Evolutionary conservation across 2,797 vertebrate species (phyloP).

Genomic region (Crax fasciolata): DNA sequence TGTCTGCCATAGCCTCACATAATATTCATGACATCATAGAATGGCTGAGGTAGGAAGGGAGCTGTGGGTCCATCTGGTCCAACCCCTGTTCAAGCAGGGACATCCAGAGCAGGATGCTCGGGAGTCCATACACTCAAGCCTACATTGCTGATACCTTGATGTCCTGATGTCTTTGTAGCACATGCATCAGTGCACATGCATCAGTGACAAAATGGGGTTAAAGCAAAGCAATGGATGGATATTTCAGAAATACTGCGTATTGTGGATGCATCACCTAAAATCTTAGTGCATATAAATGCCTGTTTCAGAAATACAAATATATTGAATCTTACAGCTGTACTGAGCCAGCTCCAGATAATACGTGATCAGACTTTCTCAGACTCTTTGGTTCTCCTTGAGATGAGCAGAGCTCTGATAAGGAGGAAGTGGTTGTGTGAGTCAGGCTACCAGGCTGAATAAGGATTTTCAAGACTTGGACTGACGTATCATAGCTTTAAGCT

Average conservation of each 20-base stretch:
- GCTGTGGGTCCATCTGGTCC: background rate
- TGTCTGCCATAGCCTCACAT: background rate
- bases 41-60: background rate
- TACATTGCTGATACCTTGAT: background rate
- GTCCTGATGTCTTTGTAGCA: background rate
- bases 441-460: background rate
- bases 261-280: background rate
- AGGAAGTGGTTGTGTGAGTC: background rate
- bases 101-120: background rate
- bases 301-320: background rate
- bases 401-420: background rate
- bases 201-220: background rate
- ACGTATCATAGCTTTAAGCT: background rate
- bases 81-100: background rate
- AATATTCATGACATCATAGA: background rate
- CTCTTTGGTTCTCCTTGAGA: background rate
- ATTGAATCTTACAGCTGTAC: background rate
- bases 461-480: background rate
- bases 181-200: background rate
- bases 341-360: background rate
- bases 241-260: background rate
- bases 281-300: background rate
- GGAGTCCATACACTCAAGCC: background rate
- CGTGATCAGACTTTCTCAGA: background rate
- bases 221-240: background rate